A percentile compares a stretch with the other conserved stretches of the same genome.
Evolutionary conservation across 2,113 vertebrate genomes (phyloP).

Genomic region (Phoenicopterus ruber): DNA sequence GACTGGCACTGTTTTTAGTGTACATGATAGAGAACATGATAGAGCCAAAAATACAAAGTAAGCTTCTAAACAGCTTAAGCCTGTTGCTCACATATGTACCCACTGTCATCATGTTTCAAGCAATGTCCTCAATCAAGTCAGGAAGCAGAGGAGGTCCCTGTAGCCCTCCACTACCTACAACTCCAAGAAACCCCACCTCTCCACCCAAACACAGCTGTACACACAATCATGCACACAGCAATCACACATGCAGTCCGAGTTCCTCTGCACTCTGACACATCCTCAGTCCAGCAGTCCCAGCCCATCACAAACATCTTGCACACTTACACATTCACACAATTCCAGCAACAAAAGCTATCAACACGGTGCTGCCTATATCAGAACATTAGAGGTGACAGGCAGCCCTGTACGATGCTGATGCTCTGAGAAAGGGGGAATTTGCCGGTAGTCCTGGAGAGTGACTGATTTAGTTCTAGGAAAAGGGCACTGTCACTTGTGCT

Average conservation of each 20-base stretch:
- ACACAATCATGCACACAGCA: background rate
- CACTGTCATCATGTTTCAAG: background rate
- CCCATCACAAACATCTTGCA: background rate
- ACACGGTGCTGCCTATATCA: background rate
- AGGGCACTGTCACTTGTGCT: constrained; percentile 23
- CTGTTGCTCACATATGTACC: background rate
- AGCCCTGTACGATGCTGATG: background rate
- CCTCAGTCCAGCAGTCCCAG: background rate
- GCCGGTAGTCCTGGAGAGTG: background rate
- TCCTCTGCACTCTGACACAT: background rate
- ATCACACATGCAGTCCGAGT: no score
- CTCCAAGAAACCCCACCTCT: background rate
- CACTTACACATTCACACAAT: background rate
- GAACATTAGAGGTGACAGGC: background rate
- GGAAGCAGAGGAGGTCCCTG: background rate
- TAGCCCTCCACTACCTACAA: background rate
- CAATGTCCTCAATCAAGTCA: background rate
- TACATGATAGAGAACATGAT: no score
- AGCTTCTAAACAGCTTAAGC: background rate
- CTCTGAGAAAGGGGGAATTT: background rate
- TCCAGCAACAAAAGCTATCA: background rate
- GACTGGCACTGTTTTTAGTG: background rate
- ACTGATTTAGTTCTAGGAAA: background rate
- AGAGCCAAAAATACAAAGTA: background rate
- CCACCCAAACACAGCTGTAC: background rate